Evolutionary conservation across 2,113 vertebrate genomes (phyloP), one percentile per base, ranked within the genome.

Genomic region (Megatriorchis doriae): DNA sequence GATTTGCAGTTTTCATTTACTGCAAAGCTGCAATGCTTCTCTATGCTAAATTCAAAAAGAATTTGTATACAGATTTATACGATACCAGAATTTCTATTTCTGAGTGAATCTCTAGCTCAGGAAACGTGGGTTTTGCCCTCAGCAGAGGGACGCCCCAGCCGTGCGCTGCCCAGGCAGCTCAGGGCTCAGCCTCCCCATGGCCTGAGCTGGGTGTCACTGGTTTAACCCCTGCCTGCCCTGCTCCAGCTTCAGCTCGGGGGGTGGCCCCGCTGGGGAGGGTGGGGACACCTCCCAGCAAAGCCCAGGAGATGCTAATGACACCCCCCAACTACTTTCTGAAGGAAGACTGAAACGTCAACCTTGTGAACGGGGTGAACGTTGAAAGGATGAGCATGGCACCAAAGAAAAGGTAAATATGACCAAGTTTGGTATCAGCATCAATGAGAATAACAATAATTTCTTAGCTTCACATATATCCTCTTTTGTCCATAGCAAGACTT

Each of bases 191-290:
- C 8, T 26, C 7, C 20, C 20, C 20, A 4, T 17, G 29, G 9
- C 8, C 16, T 74, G 31, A 68, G 16, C 43, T 43, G 43, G 16
- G 6, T 42, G 14, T 65, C 43, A 10, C 1, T 70, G 16, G 16
- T 58, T 16, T 48, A 38, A 81, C 7, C 17, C 10, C 7, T 62
- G 7, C 53, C 16, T 56, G 26, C 32, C 14, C 22, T 78, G 31
- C 17, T 45, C 8, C 42, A 59, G n/a, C 21, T 61, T 25, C 43
- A 38, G 10, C 13, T 84, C 67, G 36, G 23, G 20, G 7, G 5
- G 13, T 45, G 34, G 18, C 12, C 4, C 16, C 3, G 5, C 22
- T 63, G 31, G 3, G 0, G 5, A 2, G 15, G 4, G 6, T 7
- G 0, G 5, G 0, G 3, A 27, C 5, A 16, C 7, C 32, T 67